Evolutionary conservation across 1,140 invertebrate genomes (phyloP).

Genomic region (Ridgeia piscesae): DNA sequence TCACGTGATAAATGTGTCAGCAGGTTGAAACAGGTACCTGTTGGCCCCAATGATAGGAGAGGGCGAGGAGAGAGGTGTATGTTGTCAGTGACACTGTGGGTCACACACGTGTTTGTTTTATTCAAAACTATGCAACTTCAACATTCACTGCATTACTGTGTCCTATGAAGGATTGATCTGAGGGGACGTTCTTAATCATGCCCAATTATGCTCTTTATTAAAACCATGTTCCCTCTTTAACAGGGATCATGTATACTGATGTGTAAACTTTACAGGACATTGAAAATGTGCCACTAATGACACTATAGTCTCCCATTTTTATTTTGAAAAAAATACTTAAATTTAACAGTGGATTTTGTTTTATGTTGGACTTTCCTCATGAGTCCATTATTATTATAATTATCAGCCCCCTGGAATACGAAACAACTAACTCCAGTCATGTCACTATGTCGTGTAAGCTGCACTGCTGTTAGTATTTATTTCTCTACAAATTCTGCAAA

Average conservation of each 20-base stretch:
- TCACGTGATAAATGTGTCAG: not conserved
- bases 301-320: no score
- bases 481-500: not conserved
- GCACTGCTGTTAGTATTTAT: not conserved
- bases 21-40: not conserved
- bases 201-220: no score
- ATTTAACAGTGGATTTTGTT: no score
- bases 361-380: no score
- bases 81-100: not conserved
- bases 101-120: not conserved
- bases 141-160: not conserved
- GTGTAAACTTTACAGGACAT: no score
- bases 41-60: not conserved
- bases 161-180: no score
- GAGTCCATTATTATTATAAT: no score
- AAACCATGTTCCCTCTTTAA: no score
- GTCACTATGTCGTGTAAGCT: not conserved
- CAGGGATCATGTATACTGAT: no score
- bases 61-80: not conserved
- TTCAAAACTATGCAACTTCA: not conserved
- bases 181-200: no score
- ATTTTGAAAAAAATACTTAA: no score
- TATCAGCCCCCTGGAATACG: not conserved
- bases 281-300: no score
- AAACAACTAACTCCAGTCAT: not conserved